Conservation (phyloP, 64 coral and sea anemone species). For the Pachyseris speciosa region DNA sequence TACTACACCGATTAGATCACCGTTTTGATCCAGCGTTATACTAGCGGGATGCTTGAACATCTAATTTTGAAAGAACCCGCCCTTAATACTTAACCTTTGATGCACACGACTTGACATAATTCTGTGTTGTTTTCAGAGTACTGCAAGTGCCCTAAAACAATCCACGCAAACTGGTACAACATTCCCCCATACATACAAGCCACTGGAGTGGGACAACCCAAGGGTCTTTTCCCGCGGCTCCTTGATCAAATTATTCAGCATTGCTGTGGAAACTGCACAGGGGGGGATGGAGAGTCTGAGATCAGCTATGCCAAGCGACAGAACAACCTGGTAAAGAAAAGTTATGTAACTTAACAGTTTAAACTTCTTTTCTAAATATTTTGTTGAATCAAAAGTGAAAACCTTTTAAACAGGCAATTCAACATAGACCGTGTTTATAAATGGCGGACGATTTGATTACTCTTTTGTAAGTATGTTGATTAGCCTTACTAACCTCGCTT, state of each 20-base stretch:
- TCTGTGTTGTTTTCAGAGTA: conserved; percentile 90
- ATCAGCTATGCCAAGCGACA: conserved; percentile 2
- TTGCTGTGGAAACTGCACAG: conserved; percentile 91
- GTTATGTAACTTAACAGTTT: neutral
- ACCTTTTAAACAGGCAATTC: too few relatives aligned
- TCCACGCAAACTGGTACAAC: conserved; percentile 87
- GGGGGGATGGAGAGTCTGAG: conserved; percentile 45
- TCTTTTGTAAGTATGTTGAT: too few relatives aligned
- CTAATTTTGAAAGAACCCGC: too few relatives aligned
- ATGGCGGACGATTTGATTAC: too few relatives aligned
- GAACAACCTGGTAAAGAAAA: neutral
- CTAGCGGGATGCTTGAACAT: too few relatives aligned
- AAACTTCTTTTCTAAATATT: neutral
- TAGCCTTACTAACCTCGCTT: too few relatives aligned
- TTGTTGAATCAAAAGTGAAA: too few relatives aligned
- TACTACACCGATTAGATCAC: too few relatives aligned
- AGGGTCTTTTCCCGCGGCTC: conserved; percentile 72
- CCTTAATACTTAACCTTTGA: too few relatives aligned
- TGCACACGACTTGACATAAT: too few relatives aligned
- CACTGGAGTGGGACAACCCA: neutral
- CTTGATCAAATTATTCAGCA: conserved; percentile 49
- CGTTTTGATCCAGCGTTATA: too few relatives aligned
- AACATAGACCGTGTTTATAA: too few relatives aligned
- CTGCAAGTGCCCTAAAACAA: conserved; percentile 83
- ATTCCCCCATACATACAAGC: conserved; percentile 72